Conservation (phyloP, 2,113 vertebrate species). For the Microcebus murinus region DNA sequence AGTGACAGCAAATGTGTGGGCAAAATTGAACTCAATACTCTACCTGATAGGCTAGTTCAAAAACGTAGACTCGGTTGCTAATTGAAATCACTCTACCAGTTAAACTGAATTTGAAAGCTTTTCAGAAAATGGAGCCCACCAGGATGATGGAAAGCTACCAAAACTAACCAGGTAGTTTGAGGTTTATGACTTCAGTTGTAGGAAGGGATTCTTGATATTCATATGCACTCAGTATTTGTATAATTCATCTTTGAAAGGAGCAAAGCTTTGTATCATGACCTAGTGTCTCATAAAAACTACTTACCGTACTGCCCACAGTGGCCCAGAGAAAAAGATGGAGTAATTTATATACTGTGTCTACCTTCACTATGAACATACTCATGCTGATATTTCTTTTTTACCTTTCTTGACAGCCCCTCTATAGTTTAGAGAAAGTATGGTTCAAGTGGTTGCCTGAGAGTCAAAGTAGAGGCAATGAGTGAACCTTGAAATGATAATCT, state of each 20-base stretch:
- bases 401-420: not conserved
- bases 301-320: not conserved
- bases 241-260: not conserved
- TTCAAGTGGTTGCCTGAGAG: not conserved
- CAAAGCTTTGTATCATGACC: not conserved
- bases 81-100: not conserved
- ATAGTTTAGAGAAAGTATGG: not conserved
- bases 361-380: not conserved
- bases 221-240: not conserved
- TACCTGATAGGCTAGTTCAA: not conserved
- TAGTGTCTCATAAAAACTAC: not conserved
- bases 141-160: not conserved
- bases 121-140: not conserved
- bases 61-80: not conserved
- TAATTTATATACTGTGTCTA: not conserved
- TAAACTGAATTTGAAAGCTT: not conserved
- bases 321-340: not conserved
- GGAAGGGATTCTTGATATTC: not conserved
- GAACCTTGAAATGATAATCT: not conserved
- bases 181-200: not conserved
- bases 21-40: not conserved
- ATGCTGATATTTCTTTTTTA: not conserved
- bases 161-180: not conserved
- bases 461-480: not conserved
- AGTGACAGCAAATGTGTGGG: constrained; percentile 7